These are phyloP conservation scores for Argya squamiceps DNA, from an alignment of 2,797 vertebrate genomes.

Conservation along the genomic window DNA sequence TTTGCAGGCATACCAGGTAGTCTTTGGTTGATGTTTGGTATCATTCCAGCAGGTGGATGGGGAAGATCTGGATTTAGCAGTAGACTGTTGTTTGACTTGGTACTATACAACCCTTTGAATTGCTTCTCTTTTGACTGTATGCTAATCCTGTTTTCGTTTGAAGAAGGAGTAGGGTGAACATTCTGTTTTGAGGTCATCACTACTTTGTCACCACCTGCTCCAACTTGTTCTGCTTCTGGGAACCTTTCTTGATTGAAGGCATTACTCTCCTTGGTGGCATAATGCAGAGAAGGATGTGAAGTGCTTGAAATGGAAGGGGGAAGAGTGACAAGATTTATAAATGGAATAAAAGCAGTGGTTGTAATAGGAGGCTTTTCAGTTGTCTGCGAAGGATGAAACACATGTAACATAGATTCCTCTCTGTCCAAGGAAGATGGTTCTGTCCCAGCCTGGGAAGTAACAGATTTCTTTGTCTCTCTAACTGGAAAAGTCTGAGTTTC, in stretches of 20 bases:
- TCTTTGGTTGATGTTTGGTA: conserved; percentile 31
- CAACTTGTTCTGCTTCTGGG: neutral
- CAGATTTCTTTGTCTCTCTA: neutral
- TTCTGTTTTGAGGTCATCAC: neutral
- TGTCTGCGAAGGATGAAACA: neutral
- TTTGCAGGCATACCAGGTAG: neutral
- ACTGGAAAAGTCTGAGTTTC: neutral
- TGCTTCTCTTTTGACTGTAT: neutral
- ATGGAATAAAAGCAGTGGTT: neutral
- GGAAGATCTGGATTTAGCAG: neutral
- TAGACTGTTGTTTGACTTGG: conserved; percentile 20
- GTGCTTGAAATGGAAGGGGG: neutral
- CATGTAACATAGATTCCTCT: neutral
- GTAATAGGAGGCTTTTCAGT: neutral
- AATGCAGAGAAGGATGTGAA: neutral
- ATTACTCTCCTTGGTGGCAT: neutral
- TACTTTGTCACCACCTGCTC: neutral
- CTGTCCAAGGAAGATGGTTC: neutral
- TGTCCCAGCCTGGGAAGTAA: neutral
- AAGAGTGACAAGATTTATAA: neutral
- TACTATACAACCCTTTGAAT: neutral
- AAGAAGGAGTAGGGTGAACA: neutral
- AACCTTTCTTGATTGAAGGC: neutral
- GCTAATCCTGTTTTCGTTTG: neutral
- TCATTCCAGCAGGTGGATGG: neutral